Percentiles rank a stretch among this genome's conserved stretches.
Conservation (phyloP, 2,797 vertebrate genomes). For the Microchirus variegatus region DNA sequence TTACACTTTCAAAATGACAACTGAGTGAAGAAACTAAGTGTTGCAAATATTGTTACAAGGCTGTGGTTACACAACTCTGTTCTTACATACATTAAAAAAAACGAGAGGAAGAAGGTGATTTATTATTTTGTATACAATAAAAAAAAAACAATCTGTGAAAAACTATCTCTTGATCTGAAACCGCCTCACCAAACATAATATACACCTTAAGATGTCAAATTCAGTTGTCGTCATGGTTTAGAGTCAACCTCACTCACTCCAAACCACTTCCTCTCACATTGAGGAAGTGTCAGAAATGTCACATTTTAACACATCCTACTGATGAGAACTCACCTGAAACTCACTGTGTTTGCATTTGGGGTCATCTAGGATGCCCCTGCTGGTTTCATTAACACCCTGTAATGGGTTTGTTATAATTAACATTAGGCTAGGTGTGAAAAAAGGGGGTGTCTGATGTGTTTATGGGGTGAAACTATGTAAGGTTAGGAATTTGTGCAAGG, state of each 20-base stretch:
- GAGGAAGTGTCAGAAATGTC: not conserved
- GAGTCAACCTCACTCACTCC: constrained; percentile 27
- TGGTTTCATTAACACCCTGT: constrained; percentile 59
- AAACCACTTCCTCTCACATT: constrained; percentile 42
- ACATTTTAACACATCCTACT: constrained; percentile 35
- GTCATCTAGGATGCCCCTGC: constrained; percentile 42
- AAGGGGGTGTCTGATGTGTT: constrained; percentile 14
- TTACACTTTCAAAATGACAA: constrained; percentile 12
- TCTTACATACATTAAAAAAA: not conserved
- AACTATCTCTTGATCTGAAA: not conserved
- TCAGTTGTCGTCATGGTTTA: not conserved
- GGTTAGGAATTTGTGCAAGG: constrained; percentile 30
- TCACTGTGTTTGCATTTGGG: constrained; percentile 12
- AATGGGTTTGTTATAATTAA: constrained; percentile 48
- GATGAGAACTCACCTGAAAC: constrained; percentile 41
- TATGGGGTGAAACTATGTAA: constrained; percentile 6
- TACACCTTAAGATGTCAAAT: not conserved
- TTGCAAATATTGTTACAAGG: constrained; percentile 20
- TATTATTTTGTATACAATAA: too few relatives aligned
- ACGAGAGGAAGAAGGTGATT: constrained; percentile 1
- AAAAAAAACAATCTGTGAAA: not conserved
- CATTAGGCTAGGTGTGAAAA: constrained; percentile 45
- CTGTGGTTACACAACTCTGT: constrained; percentile 11
- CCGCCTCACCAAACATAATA: not conserved
- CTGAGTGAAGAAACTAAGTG: constrained; percentile 21